These are phyloP conservation scores for Zaprionus nigranus DNA, from an alignment of 1,140 invertebrate genomes.

Conservation along the genomic window DNA sequence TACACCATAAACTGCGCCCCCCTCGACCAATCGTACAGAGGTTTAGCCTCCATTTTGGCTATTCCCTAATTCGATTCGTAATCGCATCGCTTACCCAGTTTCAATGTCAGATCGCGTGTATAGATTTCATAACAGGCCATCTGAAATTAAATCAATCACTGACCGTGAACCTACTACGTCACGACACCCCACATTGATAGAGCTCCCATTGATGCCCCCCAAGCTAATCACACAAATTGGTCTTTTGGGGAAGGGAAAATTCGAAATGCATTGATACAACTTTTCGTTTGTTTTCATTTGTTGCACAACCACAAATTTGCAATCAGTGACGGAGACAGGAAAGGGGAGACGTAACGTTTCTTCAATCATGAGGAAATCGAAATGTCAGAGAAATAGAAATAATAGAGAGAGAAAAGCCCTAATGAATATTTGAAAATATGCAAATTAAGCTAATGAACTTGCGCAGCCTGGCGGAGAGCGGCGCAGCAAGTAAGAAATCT, in stretches of 20 bases:
- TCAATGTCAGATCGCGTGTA: slow-evolving; percentile 69
- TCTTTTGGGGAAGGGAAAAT: background rate
- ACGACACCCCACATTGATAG: background rate
- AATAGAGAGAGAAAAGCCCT: slow-evolving; percentile 16
- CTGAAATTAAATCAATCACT: slow-evolving; percentile 71
- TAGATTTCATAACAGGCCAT: slow-evolving; percentile 53
- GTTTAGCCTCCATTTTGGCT: slow-evolving; percentile 31
- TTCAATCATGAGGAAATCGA: slow-evolving; percentile 11
- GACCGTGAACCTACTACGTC: slow-evolving; percentile 56
- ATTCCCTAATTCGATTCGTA: slow-evolving; percentile 50
- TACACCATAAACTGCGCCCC: background rate
- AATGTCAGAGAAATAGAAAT: slow-evolving; percentile 3
- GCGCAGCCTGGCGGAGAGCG: no score
- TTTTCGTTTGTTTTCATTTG: slow-evolving; percentile 4
- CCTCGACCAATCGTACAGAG: no score
- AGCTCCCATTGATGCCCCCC: background rate
- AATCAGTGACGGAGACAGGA: background rate
- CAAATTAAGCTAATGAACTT: slow-evolving; percentile 44
- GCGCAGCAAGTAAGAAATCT: slow-evolving; percentile 9
- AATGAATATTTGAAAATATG: slow-evolving; percentile 33
- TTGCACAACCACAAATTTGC: slow-evolving; percentile 20
- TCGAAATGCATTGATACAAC: slow-evolving; percentile 17
- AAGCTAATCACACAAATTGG: slow-evolving; percentile 15
- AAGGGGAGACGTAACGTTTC: background rate
- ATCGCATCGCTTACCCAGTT: slow-evolving; percentile 60